Evolutionary conservation across 2,113 vertebrate species (phyloP).

Genomic region (Calyptomena viridis): DNA sequence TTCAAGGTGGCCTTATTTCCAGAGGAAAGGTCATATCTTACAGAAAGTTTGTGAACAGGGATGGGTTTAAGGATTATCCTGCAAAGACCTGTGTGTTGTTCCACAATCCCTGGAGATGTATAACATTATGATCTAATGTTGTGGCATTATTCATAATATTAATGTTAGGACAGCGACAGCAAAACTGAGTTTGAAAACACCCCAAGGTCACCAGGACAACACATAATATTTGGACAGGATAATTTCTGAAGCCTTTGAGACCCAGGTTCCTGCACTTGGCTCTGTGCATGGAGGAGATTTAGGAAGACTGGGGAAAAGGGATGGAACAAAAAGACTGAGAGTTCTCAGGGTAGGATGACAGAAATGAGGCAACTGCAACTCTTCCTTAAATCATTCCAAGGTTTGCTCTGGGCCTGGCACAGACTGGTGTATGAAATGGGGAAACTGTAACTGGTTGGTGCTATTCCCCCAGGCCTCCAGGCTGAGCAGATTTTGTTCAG

Average conservation of each 20-base stretch:
- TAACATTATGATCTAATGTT: not conserved
- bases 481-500: constrained; percentile 34
- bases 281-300: not conserved
- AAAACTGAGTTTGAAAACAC: not conserved
- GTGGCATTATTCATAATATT: not conserved
- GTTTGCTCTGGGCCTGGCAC: not conserved
- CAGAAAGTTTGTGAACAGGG: not conserved
- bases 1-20: not conserved
- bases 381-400: not conserved
- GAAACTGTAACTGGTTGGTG: not conserved
- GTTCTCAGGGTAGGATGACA: not conserved
- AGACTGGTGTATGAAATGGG: not conserved
- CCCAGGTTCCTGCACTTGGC: accelerated
- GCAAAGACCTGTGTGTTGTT: not conserved
- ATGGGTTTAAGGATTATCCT: not conserved
- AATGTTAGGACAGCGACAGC: not conserved
- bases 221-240: accelerated
- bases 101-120: not conserved
- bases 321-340: not conserved
- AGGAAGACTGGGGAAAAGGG: not conserved
- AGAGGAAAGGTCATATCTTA: constrained; percentile 20
- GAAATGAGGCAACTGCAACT: not conserved
- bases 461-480: not conserved
- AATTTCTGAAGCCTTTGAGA: not conserved
- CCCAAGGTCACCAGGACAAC: not conserved